A percentile compares a stretch with the other conserved stretches of the same genome.
Evolutionary conservation across 2,113 vertebrate species (phyloP).

Genomic region (Butorides virescens): DNA sequence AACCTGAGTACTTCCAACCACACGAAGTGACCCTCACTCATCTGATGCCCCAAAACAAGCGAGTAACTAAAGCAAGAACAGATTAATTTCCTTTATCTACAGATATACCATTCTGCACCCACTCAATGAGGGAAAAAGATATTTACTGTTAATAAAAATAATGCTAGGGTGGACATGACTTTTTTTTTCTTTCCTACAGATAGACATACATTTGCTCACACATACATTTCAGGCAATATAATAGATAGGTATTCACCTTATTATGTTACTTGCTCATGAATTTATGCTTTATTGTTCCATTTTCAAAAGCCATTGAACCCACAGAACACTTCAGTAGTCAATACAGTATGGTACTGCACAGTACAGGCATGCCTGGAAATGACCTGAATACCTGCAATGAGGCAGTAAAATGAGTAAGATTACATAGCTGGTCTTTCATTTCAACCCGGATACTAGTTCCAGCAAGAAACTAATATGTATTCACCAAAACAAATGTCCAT

Average conservation of each 20-base stretch:
- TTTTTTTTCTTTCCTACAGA: neutral
- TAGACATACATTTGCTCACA: neutral
- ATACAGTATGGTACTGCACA: neutral
- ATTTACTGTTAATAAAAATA: neutral
- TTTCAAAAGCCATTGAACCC: neutral
- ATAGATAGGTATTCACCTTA: neutral
- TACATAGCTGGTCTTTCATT: neutral
- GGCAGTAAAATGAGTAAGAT: neutral
- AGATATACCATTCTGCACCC: neutral
- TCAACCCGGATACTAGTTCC: neutral
- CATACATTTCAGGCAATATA: neutral
- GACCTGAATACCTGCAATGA: neutral
- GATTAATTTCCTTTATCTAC: neutral
- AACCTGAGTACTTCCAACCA: neutral
- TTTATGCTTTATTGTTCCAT: neutral
- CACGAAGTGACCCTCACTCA: neutral
- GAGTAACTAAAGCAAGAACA: neutral
- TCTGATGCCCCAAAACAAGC: neutral
- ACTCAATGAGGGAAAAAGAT: neutral
- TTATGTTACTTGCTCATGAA: neutral
- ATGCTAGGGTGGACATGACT: rapidly evolving
- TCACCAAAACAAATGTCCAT: neutral
- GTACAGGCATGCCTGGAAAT: neutral
- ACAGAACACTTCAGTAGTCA: neutral
- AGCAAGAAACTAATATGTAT: neutral